Percentiles rank a stretch among this genome's conserved stretches.
phyloP scores from a whole-genome alignment of 2,888 invertebrate species.

The Cataglyphis cursor region DNA sequence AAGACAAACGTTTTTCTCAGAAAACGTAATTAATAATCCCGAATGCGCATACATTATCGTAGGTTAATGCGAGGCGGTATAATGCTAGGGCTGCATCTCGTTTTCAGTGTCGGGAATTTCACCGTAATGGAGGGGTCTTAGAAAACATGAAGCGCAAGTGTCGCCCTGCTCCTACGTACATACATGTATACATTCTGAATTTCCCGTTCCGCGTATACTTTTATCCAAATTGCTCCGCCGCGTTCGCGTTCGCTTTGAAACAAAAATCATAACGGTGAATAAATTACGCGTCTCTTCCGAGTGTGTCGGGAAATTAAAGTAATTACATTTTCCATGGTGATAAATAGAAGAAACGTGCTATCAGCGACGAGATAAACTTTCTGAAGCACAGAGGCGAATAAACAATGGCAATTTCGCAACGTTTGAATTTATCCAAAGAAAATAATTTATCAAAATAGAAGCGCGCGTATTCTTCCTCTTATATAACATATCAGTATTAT shows the following conservation, averaged over 20 bases:
- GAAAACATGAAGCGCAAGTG: constrained; percentile 67
- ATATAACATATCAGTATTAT: neutral
- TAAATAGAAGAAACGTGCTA: neutral
- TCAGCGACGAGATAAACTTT: constrained; percentile 11
- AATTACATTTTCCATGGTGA: constrained; percentile 63
- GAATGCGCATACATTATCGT: constrained; percentile 61
- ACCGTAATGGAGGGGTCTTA: constrained; percentile 64
- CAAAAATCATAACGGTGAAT: constrained; percentile 72
- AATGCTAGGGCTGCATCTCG: constrained; percentile 57
- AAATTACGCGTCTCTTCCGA: constrained; percentile 65
- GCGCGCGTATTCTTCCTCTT: neutral
- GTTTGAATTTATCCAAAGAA: constrained; percentile 7
- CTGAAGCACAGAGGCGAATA: constrained; percentile 8
- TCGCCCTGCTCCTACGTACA: constrained; percentile 48
- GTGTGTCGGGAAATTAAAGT: constrained; percentile 66
- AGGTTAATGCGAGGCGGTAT: constrained; percentile 62
- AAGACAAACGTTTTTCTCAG: constrained; percentile 68
- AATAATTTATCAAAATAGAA: constrained; percentile 6
- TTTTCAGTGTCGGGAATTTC: constrained; percentile 26
- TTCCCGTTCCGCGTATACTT: constrained; percentile 63
- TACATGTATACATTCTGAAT: neutral
- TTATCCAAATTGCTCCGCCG: constrained; percentile 72
- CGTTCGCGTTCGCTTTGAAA: constrained; percentile 69
- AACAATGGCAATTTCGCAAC: constrained; percentile 12
- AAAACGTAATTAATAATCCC: constrained; percentile 75